phyloP scores from a whole-genome alignment of 2,113 vertebrate species.

The Neotragus moschatus region DNA sequence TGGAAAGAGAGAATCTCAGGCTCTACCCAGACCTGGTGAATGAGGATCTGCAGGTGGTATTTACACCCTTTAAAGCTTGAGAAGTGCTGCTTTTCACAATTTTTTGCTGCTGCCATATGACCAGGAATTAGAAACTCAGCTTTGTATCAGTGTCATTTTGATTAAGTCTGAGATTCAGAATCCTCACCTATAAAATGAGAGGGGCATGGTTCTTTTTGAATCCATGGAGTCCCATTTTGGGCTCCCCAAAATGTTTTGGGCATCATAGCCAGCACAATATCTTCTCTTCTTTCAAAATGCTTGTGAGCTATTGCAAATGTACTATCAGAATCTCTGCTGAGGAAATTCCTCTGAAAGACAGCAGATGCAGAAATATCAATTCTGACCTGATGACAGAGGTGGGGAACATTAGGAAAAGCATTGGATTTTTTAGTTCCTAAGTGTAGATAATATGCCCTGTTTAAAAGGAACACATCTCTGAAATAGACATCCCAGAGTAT shows the following conservation, averaged over 20 bases:
- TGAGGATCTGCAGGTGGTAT: neutral
- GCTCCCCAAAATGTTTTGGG: neutral
- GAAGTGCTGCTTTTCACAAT: constrained; percentile 14
- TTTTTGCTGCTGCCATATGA: neutral
- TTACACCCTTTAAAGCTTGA: neutral
- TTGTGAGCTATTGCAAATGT: neutral
- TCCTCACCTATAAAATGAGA: neutral
- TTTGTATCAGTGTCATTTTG: neutral
- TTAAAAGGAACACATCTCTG: constrained; percentile 37
- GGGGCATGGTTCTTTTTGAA: constrained; percentile 13
- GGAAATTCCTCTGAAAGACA: constrained; percentile 22
- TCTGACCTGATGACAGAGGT: neutral
- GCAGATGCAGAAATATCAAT: constrained; percentile 38
- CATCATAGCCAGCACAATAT: neutral
- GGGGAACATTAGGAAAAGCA: neutral
- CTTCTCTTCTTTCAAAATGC: constrained; percentile 32
- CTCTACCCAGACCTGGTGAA: neutral
- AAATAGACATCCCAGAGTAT: constrained; percentile 59
- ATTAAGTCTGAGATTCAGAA: neutral
- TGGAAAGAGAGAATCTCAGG: neutral
- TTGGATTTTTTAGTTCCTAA: constrained; percentile 2
- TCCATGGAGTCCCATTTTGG: constrained; percentile 25
- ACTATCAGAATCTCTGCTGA: constrained; percentile 21
- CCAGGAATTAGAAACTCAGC: neutral
- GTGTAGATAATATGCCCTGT: constrained; percentile 8